Base-by-base conservation (phyloP, 37 sponge, comb jelly and placozoan genomes). In the Beroe forskalii region DNA sequence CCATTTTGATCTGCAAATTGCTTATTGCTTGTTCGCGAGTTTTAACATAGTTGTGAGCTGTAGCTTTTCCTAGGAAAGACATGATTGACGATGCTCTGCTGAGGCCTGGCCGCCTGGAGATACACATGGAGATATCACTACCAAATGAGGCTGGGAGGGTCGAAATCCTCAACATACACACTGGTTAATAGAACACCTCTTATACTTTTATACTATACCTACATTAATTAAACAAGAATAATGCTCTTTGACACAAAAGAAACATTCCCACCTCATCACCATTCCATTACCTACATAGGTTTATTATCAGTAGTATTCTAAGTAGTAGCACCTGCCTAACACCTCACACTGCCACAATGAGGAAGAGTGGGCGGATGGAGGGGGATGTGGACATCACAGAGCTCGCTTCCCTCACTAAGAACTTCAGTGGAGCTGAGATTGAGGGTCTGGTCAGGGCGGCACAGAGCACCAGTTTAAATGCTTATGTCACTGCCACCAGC, bases 401-500 rank as follows among this genome's bases (percentile, higher is more conserved):
- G 30, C 89, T 96, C 36, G 96, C 97, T 12, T 28, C 72, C 23
- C 62, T 43, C 20, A 96, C 96, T 22, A 93, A 94, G 62, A 99
- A 99, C 93, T 99, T 99, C 92, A 94, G 93, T 90, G 99, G 99
- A 33, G 99, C 99, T 30, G 99, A 99, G 90, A 66, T 99, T 8
- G 99, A 99, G 67, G 97, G 99, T 0, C 91, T 99, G 0, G 97
- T 99, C 0, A 72, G 97, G 0, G 92, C 94, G 63, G 99, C 99
- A 22, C 92, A 92, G 61, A 60, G 95, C 48, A 94, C 93, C 6
- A 95, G 97, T 89, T 95, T 99, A 94, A 95, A 99, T 62, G 91
- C 91, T n/a, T 72, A 92, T 1, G 93, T 96, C 76, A 93, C 96
- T 90, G 94, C 94, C 0, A 80, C 44, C 35, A 80, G 55, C 55